These are phyloP conservation scores for Drosophila lini DNA, from an alignment of 1,140 invertebrate species.

Conservation along the genomic window DNA sequence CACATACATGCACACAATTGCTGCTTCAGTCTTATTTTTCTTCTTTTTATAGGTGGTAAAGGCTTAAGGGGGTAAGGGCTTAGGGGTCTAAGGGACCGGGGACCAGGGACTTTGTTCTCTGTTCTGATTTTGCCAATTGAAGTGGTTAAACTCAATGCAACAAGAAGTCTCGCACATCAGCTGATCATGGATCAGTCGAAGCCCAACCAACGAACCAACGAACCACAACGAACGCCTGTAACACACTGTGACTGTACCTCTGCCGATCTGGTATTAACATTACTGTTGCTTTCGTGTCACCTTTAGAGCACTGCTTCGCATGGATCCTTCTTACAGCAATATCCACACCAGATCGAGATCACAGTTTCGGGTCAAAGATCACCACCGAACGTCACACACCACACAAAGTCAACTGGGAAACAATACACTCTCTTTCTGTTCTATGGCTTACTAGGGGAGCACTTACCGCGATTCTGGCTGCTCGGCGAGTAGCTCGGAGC, in stretches of 20 bases:
- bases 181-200: slow-evolving; percentile 46
- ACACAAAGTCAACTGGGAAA: slow-evolving; percentile 26
- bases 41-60: slow-evolving; percentile 1
- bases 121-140: slow-evolving; percentile 68
- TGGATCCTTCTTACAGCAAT: not conserved
- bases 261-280: slow-evolving; percentile 1
- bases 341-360: not conserved
- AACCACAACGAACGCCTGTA: slow-evolving; percentile 24
- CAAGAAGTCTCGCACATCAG: slow-evolving; percentile 83
- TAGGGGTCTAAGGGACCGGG: not conserved
- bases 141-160: slow-evolving; percentile 83
- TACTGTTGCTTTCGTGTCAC: not conserved
- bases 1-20: slow-evolving; percentile 3
- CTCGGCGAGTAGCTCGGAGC: slow-evolving; percentile 89
- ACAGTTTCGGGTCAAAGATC: not conserved
- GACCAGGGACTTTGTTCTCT: slow-evolving; percentile 31
- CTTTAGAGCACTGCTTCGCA: not conserved
- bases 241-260: not conserved
- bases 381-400: slow-evolving; percentile 6
- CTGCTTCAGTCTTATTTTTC: slow-evolving; percentile 14
- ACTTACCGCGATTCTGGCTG: slow-evolving; percentile 90
- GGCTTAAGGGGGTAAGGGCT: not conserved
- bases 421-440: slow-evolving; percentile 18
- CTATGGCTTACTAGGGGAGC: slow-evolving; percentile 35
- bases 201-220: slow-evolving; percentile 31